Conservation (phyloP, 1,140 invertebrate genomes). For the Phocides pigmalion region DNA sequence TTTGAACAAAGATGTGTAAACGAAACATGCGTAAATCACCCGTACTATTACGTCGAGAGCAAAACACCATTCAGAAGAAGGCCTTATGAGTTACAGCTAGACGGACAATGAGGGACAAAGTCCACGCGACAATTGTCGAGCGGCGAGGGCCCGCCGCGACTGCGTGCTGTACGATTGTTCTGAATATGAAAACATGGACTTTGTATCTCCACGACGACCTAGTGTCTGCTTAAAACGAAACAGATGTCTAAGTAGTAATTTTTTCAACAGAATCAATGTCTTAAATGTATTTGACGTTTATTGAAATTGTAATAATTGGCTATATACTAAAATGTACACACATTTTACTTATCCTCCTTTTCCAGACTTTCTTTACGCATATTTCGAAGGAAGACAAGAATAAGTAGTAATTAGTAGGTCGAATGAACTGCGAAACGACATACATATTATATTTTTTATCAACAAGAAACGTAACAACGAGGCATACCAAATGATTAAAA, state of each 20-base stretch:
- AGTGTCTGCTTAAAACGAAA: no score
- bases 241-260: no score
- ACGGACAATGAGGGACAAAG: slow-evolving; percentile 55
- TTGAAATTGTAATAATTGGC: no score
- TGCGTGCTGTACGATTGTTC: slow-evolving; percentile 39
- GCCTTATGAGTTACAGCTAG: slow-evolving; percentile 21
- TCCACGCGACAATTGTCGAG: slow-evolving; percentile 55
- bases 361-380: no score
- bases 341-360: no score
- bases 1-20: slow-evolving; percentile 10
- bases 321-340: no score
- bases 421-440: not conserved
- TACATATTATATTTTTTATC: not conserved
- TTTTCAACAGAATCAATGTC: no score
- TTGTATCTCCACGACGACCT: slow-evolving; percentile 32
- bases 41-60: slow-evolving; percentile 14
- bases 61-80: slow-evolving; percentile 15
- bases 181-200: slow-evolving; percentile 56
- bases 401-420: not conserved
- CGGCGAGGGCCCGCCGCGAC: slow-evolving; percentile 36
- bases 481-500: no score
- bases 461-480: not conserved
- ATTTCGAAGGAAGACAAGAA: no score
- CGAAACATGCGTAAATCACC: slow-evolving; percentile 14
- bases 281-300: no score